phyloP scores from a whole-genome alignment of 2,113 vertebrate genomes.

The Columba livia region DNA sequence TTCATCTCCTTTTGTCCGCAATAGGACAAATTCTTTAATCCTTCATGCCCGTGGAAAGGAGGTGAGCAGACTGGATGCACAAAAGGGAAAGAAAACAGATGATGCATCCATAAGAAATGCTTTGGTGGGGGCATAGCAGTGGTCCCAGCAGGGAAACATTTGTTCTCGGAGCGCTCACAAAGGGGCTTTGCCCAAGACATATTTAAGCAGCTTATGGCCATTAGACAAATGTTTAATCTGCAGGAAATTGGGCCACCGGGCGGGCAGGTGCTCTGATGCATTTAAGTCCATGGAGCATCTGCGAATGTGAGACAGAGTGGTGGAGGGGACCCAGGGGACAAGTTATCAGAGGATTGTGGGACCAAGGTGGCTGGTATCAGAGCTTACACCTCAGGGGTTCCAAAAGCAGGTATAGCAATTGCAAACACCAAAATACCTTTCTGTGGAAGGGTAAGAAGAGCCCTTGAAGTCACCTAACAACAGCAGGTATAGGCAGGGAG shows the following conservation, averaged over 20 bases:
- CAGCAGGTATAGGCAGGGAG: too few relatives aligned
- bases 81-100: neutral
- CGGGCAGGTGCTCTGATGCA: neutral
- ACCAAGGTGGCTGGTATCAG: fast-evolving
- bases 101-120: neutral
- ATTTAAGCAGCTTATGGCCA: constrained; percentile 52
- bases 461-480: neutral
- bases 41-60: fast-evolving
- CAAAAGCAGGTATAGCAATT: neutral
- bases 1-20: fast-evolving
- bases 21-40: neutral
- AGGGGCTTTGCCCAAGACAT: constrained; percentile 51
- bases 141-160: neutral
- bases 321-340: neutral
- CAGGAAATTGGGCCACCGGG: constrained; percentile 36
- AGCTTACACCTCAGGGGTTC: neutral
- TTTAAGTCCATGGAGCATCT: neutral
- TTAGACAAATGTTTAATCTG: constrained; percentile 52
- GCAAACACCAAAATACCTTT: fast-evolving
- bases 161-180: neutral
- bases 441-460: neutral
- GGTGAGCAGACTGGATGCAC: neutral
- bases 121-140: neutral
- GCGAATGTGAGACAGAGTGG: neutral
- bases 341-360: neutral